Percentiles rank a stretch among this genome's conserved stretches.
Evolutionary conservation across 2,888 invertebrate genomes (phyloP).

Genomic region (Drosophila picticornis): DNA sequence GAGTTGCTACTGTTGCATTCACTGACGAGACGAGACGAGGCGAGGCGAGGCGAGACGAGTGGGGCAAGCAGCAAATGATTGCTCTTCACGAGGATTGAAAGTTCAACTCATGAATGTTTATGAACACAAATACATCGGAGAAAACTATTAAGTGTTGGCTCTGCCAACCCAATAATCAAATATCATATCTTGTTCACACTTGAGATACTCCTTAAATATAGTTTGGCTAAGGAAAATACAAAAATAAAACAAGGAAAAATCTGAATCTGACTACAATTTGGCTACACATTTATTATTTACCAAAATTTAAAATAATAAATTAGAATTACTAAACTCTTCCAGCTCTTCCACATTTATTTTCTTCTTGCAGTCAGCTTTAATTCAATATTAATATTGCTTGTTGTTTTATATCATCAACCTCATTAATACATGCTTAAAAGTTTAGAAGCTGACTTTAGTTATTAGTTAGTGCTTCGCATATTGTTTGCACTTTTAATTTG

Average conservation of each 20-base stretch:
- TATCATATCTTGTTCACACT: neutral
- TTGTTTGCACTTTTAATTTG: neutral
- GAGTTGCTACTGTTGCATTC: constrained; percentile 5
- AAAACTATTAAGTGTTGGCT: neutral
- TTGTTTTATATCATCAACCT: neutral
- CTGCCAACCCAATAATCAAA: neutral
- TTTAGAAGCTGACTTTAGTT: neutral
- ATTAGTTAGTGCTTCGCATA: neutral
- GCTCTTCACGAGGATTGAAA: neutral
- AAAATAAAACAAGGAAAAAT: neutral
- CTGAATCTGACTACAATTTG: too few species aligned
- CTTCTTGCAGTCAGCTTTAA: neutral
- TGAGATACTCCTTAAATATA: neutral
- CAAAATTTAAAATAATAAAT: too few species aligned
- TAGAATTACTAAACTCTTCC: neutral
- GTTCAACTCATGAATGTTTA: neutral
- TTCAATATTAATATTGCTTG: neutral
- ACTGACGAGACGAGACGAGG: constrained; percentile 1
- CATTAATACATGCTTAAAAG: neutral
- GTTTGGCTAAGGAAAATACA: neutral
- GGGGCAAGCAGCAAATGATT: neutral
- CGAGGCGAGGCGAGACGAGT: too few species aligned
- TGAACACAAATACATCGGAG: too few species aligned
- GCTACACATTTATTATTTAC: too few species aligned
- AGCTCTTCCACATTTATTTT: neutral